Percentiles rank a stretch among this genome's conserved stretches.
Conservation (phyloP, 2,888 invertebrate genomes). For the Melanostoma mellinum region DNA sequence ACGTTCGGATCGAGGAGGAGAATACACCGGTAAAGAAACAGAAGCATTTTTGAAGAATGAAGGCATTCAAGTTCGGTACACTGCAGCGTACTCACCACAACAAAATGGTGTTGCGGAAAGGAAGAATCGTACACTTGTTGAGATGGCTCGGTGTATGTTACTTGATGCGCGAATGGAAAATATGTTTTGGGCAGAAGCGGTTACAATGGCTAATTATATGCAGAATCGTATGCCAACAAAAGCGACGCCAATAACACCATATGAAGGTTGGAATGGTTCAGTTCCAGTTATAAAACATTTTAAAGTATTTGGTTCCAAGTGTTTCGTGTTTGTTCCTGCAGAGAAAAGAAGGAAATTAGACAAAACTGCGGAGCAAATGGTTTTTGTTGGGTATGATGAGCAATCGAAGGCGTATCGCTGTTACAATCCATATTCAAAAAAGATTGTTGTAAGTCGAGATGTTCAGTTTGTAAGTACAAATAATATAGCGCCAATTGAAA, state of each 20-base stretch:
- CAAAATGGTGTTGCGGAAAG: slow-evolving; percentile 69
- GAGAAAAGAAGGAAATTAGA: slow-evolving; percentile 71
- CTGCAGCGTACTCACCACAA: slow-evolving; percentile 61
- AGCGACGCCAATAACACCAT: slow-evolving; percentile 61
- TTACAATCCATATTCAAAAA: slow-evolving; percentile 29
- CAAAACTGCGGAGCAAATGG: slow-evolving; percentile 55
- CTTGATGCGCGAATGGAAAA: slow-evolving; percentile 57
- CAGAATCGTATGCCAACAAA: slow-evolving; percentile 58
- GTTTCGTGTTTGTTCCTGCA: slow-evolving; percentile 67
- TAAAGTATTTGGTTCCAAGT: slow-evolving; percentile 64
- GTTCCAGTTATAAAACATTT: slow-evolving; percentile 56
- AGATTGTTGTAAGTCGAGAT: slow-evolving; percentile 57
- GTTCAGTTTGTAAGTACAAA: slow-evolving; percentile 4
- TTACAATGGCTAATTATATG: slow-evolving; percentile 63
- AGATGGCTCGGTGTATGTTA: slow-evolving; percentile 66
- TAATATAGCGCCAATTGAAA: neutral
- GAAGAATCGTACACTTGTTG: slow-evolving; percentile 64
- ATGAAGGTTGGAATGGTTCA: slow-evolving; percentile 60
- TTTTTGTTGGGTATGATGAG: slow-evolving; percentile 72
- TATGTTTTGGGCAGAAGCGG: slow-evolving; percentile 1
- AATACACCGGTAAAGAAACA: slow-evolving; percentile 42
- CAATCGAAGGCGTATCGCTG: slow-evolving; percentile 73
- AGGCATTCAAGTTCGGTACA: slow-evolving; percentile 47
- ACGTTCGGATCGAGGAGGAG: no score
- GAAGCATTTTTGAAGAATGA: slow-evolving; percentile 39